Evolutionary conservation across 1,140 invertebrate genomes (phyloP), one percentile per base, ranked within the genome.

Genomic region (Drosophila sucinea): DNA sequence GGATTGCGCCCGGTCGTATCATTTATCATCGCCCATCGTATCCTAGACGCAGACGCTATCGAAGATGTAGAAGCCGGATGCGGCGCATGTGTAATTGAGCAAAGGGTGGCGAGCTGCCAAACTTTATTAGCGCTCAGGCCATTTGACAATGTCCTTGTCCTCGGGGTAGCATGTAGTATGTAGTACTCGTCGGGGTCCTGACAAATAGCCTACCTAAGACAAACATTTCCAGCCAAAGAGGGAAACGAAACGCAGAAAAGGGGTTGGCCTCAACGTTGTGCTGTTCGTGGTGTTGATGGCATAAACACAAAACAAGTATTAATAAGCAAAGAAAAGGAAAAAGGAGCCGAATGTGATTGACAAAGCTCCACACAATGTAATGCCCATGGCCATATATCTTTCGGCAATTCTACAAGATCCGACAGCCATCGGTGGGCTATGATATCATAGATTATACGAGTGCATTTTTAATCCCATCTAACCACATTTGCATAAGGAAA

Each of bases 21-120:
- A 87, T 87, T 87, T 89, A 89, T 89, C 84, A 89, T 89, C 70
- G 77, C 58, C 23, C 29, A 40, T 27, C 33, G 35, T 32, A 47
- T 70, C 55, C 73, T 55, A 44, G 33, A 58, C 56, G 56, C 7
- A 35, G 32, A 58, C 56, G 32, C 30, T 1, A 6, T 35, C 56
- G 56, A 23, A 35, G 54, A 56, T 10, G 32, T 23, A 27, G 41
- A 44, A 33, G 70, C 73, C 71, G 84, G 84, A 83, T 89, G 81
- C 67, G 67, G 72, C 62, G 58, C 75, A 67, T 60, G 80, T 76
- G 84, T 83, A 87, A 89, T 89, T 89, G 81, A 89, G 84, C 84
- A 89, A 89, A 77, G 84, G 85, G 71, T 84, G 85, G 73, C 83
- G 63, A 73, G 62, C 70, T 73, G 70, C 66, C 77, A 79, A 79